Percentiles rank a stretch among this genome's conserved stretches.
Conservation (phyloP, 2,888 invertebrate species). For the Thera obeliscata region DNA sequence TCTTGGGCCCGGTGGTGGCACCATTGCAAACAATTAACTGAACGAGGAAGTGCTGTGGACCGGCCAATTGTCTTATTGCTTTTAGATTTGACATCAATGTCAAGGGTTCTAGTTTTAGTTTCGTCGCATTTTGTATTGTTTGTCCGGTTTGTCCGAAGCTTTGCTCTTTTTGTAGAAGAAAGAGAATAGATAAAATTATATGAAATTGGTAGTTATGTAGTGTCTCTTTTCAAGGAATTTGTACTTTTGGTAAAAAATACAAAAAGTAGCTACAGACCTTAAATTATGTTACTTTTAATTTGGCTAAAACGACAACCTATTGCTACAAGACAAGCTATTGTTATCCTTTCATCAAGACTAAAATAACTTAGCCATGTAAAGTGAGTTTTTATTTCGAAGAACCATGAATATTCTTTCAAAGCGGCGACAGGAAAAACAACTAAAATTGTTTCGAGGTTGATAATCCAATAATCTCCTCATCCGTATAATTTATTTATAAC, state of each 20-base stretch:
- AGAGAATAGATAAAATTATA: too few species aligned
- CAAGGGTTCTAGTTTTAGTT: background rate
- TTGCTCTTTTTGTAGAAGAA: background rate
- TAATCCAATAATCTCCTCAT: conserved; percentile 14
- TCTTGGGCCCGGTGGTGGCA: conserved; percentile 45
- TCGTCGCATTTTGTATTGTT: background rate
- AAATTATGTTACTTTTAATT: background rate
- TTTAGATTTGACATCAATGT: conserved; percentile 17
- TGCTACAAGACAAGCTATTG: conserved; percentile 17
- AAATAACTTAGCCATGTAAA: conserved; percentile 41
- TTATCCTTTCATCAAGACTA: conserved; percentile 51
- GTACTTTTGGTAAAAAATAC: background rate
- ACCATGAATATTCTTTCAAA: conserved; percentile 30
- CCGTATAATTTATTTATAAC: conserved; percentile 17
- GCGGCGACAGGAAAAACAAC: conserved; percentile 20
- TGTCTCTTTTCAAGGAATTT: background rate
- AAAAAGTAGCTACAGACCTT: too few species aligned
- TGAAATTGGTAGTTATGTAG: background rate
- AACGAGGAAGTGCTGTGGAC: conserved; percentile 13
- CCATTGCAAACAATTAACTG: conserved; percentile 44
- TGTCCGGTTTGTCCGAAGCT: background rate
- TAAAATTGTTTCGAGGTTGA: conserved; percentile 21
- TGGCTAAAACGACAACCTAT: background rate
- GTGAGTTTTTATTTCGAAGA: conserved; percentile 36
- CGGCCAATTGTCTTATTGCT: conserved; percentile 23